Evolutionary conservation across 2,888 invertebrate genomes (phyloP).

Genomic region (Escarpia spicata): DNA sequence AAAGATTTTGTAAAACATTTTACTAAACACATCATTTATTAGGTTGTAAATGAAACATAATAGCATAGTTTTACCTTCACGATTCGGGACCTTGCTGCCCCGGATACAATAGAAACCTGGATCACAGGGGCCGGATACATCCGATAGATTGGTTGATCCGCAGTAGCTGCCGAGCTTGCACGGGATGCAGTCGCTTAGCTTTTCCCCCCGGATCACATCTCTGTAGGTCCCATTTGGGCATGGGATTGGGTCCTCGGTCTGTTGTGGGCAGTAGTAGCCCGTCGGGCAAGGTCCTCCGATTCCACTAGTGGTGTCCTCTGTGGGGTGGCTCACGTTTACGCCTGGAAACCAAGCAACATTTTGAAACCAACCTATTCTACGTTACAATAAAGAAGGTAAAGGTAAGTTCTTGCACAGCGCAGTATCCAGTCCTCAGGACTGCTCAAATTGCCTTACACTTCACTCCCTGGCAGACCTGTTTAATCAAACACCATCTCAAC

Average conservation of each 20-base stretch:
- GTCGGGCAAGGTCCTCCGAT: conserved; percentile 60
- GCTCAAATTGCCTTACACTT: no score
- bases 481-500: no score
- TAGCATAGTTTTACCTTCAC: conserved; percentile 50
- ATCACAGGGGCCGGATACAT: conserved; percentile 54
- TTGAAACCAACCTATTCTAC: not conserved
- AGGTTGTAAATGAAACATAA: no score
- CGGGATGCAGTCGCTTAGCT: conserved; percentile 48
- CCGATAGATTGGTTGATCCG: conserved; percentile 51
- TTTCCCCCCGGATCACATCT: conserved; percentile 45
- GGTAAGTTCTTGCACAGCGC: no score
- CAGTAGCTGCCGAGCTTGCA: conserved; percentile 60
- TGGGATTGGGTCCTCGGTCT: conserved; percentile 57
- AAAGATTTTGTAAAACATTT: no score
- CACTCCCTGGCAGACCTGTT: no score
- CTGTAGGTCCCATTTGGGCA: conserved; percentile 51
- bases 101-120: conserved; percentile 58
- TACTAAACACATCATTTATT: no score
- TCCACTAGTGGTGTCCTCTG: conserved; percentile 53
- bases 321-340: conserved; percentile 55
- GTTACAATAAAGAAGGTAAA: not conserved
- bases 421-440: no score
- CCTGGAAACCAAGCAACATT: conserved; percentile 42
- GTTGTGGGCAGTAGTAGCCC: conserved; percentile 57
- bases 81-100: conserved; percentile 55